These are phyloP conservation scores for Aphaenogaster floridana DNA, from an alignment of 1,140 invertebrate genomes.

Conservation along the genomic window DNA sequence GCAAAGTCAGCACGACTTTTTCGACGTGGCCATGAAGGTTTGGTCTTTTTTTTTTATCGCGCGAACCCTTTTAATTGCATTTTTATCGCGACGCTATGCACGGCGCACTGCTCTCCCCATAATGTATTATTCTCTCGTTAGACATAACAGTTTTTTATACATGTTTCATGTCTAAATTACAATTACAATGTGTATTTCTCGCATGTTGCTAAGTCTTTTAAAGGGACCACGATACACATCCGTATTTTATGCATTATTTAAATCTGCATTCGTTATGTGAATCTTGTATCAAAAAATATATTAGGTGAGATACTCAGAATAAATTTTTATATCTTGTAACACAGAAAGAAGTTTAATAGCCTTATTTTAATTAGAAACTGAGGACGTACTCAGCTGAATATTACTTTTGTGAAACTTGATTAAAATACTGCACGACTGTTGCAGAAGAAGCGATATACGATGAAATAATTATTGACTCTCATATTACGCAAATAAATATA, in stretches of 20 bases:
- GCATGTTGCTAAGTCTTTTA: conserved; percentile 1
- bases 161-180: conserved; percentile 6
- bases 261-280: neutral
- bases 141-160: conserved; percentile 5
- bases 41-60: conserved; percentile 3
- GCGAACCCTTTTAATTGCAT: conserved; percentile 44
- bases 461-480: too few relatives aligned
- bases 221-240: neutral
- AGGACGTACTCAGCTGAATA: too few relatives aligned
- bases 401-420: too few relatives aligned
- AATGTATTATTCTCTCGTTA: conserved; percentile 47
- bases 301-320: neutral
- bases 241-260: conserved; percentile 6
- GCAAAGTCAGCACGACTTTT: conserved; percentile 10
- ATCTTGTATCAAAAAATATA: neutral
- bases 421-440: too few relatives aligned
- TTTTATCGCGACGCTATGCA: conserved; percentile 27
- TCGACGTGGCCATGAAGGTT: neutral
- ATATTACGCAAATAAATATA: too few relatives aligned
- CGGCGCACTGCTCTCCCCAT: neutral
- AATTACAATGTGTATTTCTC: conserved; percentile 19
- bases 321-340: neutral
- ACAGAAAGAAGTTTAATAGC: neutral
- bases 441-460: too few relatives aligned
- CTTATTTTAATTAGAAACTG: neutral